These are phyloP conservation scores for Melanerpes formicivorus DNA, from an alignment of 2,113 vertebrate species.

Conservation along the genomic window DNA sequence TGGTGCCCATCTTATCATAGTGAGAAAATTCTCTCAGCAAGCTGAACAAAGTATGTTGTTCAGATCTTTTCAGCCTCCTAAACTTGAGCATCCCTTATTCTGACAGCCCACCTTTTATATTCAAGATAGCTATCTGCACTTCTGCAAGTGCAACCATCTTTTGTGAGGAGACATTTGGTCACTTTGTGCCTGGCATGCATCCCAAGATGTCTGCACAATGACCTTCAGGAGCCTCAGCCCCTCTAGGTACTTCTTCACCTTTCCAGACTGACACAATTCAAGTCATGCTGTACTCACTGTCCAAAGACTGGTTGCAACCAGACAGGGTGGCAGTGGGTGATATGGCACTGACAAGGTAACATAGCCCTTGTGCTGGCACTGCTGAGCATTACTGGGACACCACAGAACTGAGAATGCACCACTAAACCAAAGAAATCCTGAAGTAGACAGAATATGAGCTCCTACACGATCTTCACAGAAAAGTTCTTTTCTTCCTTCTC, in stretches of 20 bases:
- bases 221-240: neutral
- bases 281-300: neutral
- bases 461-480: neutral
- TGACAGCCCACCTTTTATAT: neutral
- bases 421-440: neutral
- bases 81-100: neutral
- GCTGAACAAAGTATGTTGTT: neutral
- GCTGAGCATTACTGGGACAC: neutral
- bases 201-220: neutral
- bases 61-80: neutral
- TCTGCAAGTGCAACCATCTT: neutral
- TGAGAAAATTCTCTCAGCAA: neutral
- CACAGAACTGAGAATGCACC: fast-evolving
- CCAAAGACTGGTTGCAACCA: neutral
- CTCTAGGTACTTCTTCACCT: neutral
- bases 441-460: neutral
- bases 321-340: neutral
- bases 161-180: neutral
- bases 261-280: neutral
- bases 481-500: neutral
- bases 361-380: neutral
- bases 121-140: neutral
- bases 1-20: neutral
- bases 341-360: neutral
- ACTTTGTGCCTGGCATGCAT: neutral